phyloP scores from a whole-genome alignment of 2,113 vertebrate genomes.

The Corvus moneduloides region DNA sequence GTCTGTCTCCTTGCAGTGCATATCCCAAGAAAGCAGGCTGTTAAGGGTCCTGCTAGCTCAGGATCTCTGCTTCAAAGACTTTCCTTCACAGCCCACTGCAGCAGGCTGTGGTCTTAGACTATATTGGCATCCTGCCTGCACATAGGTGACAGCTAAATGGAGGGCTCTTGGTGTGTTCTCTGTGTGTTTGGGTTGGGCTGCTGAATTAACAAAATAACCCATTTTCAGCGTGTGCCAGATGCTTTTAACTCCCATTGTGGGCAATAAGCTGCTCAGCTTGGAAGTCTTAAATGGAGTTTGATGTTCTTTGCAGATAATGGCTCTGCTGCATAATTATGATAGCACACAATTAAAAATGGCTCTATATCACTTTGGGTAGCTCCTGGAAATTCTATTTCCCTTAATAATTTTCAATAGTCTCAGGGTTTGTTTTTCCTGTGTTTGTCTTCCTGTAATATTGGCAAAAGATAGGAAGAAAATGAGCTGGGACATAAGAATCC shows the following conservation, averaged over 20 bases:
- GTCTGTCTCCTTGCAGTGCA: background rate
- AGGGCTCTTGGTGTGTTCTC: background rate
- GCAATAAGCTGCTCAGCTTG: rapidly evolving
- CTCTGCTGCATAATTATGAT: background rate
- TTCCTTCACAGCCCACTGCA: background rate
- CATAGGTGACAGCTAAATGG: background rate
- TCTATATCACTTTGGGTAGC: background rate
- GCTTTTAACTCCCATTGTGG: background rate
- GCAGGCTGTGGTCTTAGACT: background rate
- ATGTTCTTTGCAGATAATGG: conserved; percentile 14
- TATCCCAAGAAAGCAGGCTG: background rate
- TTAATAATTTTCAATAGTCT: conserved; percentile 12
- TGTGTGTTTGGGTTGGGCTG: background rate
- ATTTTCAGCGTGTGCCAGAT: background rate
- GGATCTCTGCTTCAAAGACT: background rate
- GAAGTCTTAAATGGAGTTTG: background rate
- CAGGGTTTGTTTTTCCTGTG: conserved; percentile 27
- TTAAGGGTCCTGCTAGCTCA: background rate
- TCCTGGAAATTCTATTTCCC: background rate
- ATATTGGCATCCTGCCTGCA: background rate
- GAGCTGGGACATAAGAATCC: background rate
- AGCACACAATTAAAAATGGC: background rate
- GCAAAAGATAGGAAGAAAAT: conserved; percentile 23
- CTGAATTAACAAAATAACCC: background rate
- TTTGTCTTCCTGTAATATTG: conserved; percentile 3